Evolutionary conservation across 2,888 invertebrate species (phyloP).

Genomic region (Cremastinae sp.): DNA sequence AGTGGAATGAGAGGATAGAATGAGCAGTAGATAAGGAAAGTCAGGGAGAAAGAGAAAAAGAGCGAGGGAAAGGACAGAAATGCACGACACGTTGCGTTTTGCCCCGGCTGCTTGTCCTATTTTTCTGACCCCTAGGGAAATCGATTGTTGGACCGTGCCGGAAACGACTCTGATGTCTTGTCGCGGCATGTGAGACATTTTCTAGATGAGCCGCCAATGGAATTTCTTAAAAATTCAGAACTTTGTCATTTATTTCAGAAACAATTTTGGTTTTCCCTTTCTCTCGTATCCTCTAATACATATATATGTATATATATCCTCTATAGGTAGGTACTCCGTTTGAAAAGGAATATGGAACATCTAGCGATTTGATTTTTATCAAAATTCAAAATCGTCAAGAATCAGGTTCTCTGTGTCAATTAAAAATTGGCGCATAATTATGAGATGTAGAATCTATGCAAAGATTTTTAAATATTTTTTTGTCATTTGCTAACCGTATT

Average conservation of each 20-base stretch:
- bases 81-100: slow-evolving; percentile 11
- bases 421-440: no score
- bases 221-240: slow-evolving; percentile 59
- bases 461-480: no score
- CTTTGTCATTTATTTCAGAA: slow-evolving; percentile 12
- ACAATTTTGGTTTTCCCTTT: background rate
- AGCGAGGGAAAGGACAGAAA: slow-evolving; percentile 8
- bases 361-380: slow-evolving; percentile 20
- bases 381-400: background rate
- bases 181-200: slow-evolving; percentile 36
- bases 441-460: no score
- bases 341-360: background rate
- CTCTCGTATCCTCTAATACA: no score
- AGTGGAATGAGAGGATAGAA: slow-evolving; percentile 44
- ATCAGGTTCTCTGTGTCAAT: no score
- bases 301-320: no score
- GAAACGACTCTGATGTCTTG: slow-evolving; percentile 41
- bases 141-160: slow-evolving; percentile 58
- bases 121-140: slow-evolving; percentile 50
- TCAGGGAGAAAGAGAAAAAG: no score
- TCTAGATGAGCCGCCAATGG: slow-evolving; percentile 43
- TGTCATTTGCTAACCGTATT: no score
- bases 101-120: background rate
- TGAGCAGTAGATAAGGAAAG: slow-evolving; percentile 2
- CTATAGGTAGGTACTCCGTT: no score